Percentiles rank a stretch among this genome's conserved stretches.
Conservation (phyloP, 2,113 vertebrate genomes). For the Sceloporus tristichus region DNA sequence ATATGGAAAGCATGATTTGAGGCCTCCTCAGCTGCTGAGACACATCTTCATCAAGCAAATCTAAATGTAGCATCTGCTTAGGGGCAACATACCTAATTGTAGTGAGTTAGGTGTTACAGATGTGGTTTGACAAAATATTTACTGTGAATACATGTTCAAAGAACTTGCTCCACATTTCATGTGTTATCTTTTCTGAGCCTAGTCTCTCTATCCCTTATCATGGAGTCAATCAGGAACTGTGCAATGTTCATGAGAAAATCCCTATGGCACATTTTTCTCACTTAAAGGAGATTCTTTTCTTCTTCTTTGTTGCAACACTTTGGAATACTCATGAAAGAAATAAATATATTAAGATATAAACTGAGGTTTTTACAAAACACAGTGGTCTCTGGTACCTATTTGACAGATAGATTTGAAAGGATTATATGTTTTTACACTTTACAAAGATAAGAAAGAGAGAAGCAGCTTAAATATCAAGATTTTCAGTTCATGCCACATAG, state of each 20-base stretch:
- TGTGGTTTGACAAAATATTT: no score
- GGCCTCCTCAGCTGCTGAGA: no score
- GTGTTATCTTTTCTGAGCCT: neutral
- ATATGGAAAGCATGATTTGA: no score
- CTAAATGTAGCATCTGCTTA: no score
- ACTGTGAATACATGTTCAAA: no score
- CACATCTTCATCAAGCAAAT: no score
- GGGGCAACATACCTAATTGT: no score
- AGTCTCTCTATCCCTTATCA: neutral
- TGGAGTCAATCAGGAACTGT: neutral
- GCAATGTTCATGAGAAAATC: neutral
- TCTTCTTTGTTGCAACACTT: neutral
- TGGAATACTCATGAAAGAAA: neutral
- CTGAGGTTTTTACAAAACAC: neutral
- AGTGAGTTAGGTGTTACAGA: no score
- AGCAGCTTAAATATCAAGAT: neutral
- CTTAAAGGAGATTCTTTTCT: constrained; percentile 2
- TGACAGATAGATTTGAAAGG: neutral
- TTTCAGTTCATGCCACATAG: neutral
- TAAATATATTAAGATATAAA: neutral
- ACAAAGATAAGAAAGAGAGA: neutral
- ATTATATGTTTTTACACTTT: neutral
- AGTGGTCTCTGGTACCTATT: neutral
- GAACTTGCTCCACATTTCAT: no score
- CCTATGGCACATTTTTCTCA: neutral